phyloP scores from a whole-genome alignment of 2,113 vertebrate species.

The Vidua chalybeata region DNA sequence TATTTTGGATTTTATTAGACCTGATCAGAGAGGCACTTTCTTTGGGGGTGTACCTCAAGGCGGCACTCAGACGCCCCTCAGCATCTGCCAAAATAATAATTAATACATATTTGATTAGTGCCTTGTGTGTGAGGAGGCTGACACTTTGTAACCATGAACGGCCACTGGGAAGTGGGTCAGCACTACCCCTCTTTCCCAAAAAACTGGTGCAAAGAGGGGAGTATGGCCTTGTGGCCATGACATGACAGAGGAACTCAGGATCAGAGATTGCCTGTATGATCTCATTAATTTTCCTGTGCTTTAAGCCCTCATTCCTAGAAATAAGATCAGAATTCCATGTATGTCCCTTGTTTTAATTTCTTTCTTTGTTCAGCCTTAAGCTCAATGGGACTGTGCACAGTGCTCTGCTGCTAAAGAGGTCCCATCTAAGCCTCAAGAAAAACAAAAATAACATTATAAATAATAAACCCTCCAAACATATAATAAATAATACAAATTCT shows the following conservation, averaged over 20 bases:
- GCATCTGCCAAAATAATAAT: conserved; percentile 26
- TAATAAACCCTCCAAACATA: neutral
- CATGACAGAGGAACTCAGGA: neutral
- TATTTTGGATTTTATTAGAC: conserved; percentile 16
- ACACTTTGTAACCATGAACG: neutral
- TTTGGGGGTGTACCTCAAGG: neutral
- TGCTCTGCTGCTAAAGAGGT: neutral
- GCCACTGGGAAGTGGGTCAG: neutral
- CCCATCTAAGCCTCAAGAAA: neutral
- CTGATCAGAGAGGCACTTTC: neutral
- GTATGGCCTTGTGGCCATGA: neutral
- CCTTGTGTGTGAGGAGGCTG: neutral
- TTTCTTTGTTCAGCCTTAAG: neutral
- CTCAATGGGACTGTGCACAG: rapidly evolving
- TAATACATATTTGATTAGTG: neutral
- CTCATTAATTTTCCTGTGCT: neutral
- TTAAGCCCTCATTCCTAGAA: neutral
- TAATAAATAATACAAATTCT: neutral
- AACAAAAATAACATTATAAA: neutral
- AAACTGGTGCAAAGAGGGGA: neutral
- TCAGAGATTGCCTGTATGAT: neutral
- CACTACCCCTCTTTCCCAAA: neutral
- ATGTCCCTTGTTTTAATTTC: neutral
- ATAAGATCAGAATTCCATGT: neutral
- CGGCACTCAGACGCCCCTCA: neutral